Base-by-base conservation (phyloP, 2,888 invertebrate genomes). In the Falcaria lacertinaria region DNA sequence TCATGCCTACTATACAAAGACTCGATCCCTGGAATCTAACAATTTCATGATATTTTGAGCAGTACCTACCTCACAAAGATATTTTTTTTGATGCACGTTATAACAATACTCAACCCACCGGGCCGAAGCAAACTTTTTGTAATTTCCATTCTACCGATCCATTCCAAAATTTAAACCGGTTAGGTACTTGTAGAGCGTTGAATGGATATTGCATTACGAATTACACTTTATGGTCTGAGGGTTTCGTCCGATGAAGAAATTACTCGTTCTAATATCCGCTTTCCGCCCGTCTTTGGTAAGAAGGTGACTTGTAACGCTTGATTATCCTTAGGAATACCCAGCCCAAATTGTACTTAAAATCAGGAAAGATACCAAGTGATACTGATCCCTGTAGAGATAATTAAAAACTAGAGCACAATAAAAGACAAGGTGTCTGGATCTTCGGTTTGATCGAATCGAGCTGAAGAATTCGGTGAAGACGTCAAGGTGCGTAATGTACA, bases 131-230 rank as follows among this genome's bases (percentile, higher is more conserved):
- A 56, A 52, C 60, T 48, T 48, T 60, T 69, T 74, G 73, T 69
- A 49, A 65, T 60, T 54, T 47, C 49, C 49, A 50, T 54, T 60
- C 61, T 44, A 49, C 53, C 57, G 62, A 58, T 54, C 57, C 60
- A 45, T 22, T 50, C 59, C 56, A 67, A 73, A 75, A 74, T 71
- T 64, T 66, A 74, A 74, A 73, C 70, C 70, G 67, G 73, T 69
- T 67, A n/a, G n/a, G n/a, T 49, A 44, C 60, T 59, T 72, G 64
- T 73, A 47, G 45, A 52, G 59, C 58, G 64, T 69, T 59, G 52
- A 56, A 59, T 60, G 51, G 48, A 60, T 61, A 67, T 74, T 74
- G 68, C 72, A 75, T 75, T 75, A 71, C 72, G 68, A 72, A 75
- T 75, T 75, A 71, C 72, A 62, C 49, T 50, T 59, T 56, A 54